Evolutionary conservation across 2,888 invertebrate genomes (phyloP), one percentile per base, ranked within the genome.

Genomic region (Meteorus colon): DNA sequence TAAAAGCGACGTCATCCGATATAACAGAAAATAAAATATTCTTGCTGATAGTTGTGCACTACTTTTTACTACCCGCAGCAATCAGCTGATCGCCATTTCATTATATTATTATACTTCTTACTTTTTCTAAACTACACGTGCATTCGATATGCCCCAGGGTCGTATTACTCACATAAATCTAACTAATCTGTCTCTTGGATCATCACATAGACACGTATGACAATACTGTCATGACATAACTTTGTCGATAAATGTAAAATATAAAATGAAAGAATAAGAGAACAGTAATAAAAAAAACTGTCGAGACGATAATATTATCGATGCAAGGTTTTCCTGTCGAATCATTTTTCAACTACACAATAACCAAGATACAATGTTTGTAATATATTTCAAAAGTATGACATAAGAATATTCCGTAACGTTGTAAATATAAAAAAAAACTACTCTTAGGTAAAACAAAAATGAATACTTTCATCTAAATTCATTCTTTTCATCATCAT

Each of bases 111-210:
- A 34, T 78, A 8, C 77, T 75, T 65, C 19, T 72, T 45, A 67
- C 55, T 71, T 31, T 63, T 19, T 66, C 51, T 69, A 62, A 48
- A 12, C n/a, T 71, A 59, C 63, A 45, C 51, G 74, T 76, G 73
- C 77, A 72, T 77, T 80, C 60, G 69, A 76, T 76, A 55, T 19
- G 10, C 77, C 72, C 66, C 80, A 78, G 76, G 78, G 78, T 72
- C 77, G 70, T 76, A 45, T 72, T 63, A 62, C 63, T 48, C 71
- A 60, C 27, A 60, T 51, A 27, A 24, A 71, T 62, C 45, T 62
- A 62, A 71, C 41, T 37, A 45, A 59, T 71, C 41, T 41, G 24
- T 71, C 70, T 41, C 37, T 67, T 31, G 31, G 62, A 59, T 62
- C 71, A 71, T 71, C 45, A 45, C 19, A 70, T 24, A 41, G 59